Percentiles rank a stretch among this genome's conserved stretches.
Conservation (phyloP, 2,113 vertebrate genomes). For the Tenrec ecaudatus region DNA sequence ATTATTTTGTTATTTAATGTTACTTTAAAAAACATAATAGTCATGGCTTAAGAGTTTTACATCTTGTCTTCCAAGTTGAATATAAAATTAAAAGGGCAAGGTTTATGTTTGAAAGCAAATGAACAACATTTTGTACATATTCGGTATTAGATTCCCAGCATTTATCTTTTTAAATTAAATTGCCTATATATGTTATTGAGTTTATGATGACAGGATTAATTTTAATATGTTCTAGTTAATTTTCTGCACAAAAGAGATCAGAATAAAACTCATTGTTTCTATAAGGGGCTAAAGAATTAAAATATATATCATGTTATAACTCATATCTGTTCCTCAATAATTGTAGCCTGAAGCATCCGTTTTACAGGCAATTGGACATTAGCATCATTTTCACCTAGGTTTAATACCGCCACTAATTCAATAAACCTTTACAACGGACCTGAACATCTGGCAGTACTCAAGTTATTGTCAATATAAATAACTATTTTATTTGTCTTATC, state of each 20-base stretch:
- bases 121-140: background rate
- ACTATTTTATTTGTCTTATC: conserved; percentile 37
- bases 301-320: background rate
- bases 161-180: background rate
- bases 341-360: conserved; percentile 45
- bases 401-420: conserved; percentile 53
- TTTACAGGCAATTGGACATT: conserved; percentile 60
- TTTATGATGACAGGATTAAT: conserved; percentile 26
- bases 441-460: conserved; percentile 14
- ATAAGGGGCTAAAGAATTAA: background rate
- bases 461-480: conserved; percentile 52
- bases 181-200: background rate
- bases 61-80: background rate
- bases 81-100: background rate
- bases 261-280: conserved; percentile 14
- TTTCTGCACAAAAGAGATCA: conserved; percentile 16
- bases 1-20: background rate
- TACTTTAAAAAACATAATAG: background rate
- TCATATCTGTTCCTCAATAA: conserved; percentile 25
- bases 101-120: background rate
- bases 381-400: conserved; percentile 40
- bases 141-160: background rate
- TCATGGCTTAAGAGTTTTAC: background rate
- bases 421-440: conserved; percentile 47
- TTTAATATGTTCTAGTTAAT: conserved; percentile 59